Evolutionary conservation across 2,113 vertebrate genomes (phyloP).

Genomic region (Indri indri): DNA sequence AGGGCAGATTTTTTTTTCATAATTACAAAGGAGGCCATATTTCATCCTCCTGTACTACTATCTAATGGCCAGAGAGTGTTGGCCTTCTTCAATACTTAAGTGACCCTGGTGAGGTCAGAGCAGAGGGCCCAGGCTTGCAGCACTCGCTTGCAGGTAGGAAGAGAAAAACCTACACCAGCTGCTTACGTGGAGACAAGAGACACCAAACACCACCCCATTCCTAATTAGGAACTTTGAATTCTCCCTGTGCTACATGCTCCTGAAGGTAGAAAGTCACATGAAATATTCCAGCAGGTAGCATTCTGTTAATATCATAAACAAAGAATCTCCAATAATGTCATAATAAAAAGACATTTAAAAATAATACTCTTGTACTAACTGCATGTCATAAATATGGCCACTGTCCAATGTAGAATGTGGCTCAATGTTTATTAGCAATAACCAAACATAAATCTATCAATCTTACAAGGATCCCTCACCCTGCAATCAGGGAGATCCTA

Average conservation of each 20-base stretch:
- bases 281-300: background rate
- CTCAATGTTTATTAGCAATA: background rate
- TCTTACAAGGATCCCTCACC: background rate
- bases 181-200: background rate
- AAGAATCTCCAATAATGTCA: background rate
- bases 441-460: background rate
- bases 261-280: background rate
- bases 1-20: background rate
- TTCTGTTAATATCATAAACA: background rate
- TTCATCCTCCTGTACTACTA: background rate
- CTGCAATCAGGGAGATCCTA: background rate
- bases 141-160: background rate
- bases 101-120: background rate
- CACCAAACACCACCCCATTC: background rate
- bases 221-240: background rate
- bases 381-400: background rate
- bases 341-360: constrained; percentile 28
- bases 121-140: background rate
- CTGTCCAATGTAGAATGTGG: background rate
- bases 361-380: background rate
- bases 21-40: background rate
- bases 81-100: background rate
- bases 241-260: background rate
- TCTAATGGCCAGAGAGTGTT: background rate
- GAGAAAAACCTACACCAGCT: background rate